Evolutionary conservation across 2,113 vertebrate species (phyloP).

Genomic region (Oryzias melastigma): DNA sequence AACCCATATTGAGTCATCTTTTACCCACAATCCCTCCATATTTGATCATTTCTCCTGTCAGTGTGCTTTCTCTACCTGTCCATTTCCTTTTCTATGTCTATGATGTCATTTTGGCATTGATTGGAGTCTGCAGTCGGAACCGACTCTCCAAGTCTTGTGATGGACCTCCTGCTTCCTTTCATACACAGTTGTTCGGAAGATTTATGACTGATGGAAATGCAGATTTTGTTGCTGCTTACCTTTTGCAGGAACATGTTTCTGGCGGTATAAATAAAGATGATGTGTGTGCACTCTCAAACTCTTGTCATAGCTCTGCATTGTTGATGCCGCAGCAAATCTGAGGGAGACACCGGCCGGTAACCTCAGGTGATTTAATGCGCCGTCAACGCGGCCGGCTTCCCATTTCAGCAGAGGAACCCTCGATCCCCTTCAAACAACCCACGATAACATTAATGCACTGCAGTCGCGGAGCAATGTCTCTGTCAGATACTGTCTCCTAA

Average conservation of each 20-base stretch:
- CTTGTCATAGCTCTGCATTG: not conserved
- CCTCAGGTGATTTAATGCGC: conserved; percentile 13
- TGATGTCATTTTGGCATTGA: too few species aligned
- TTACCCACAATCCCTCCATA: too few species aligned
- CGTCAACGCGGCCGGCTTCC: conserved; percentile 10
- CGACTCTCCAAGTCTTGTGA: too few species aligned
- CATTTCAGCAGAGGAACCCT: conserved; percentile 10
- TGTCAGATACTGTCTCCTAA: conserved; percentile 34
- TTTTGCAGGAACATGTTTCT: not conserved
- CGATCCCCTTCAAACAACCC: conserved; percentile 34
- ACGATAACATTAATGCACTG: conserved; percentile 31
- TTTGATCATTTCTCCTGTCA: too few species aligned
- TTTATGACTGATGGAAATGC: too few species aligned
- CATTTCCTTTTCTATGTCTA: too few species aligned
- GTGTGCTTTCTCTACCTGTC: too few species aligned
- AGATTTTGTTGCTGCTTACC: conserved; percentile 10
- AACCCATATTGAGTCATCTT: too few species aligned
- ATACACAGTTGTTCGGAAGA: too few species aligned
- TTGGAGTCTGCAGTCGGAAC: too few species aligned
- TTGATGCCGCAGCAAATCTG: conserved; percentile 7
- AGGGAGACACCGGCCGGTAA: conserved; percentile 2
- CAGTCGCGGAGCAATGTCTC: conserved; percentile 22
- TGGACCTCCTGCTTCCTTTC: too few species aligned
- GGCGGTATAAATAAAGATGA: conserved; percentile 30
- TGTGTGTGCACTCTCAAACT: conserved; percentile 6